These are phyloP conservation scores for Ypsolopha sequella DNA, from an alignment of 2,888 invertebrate genomes.

Conservation along the genomic window DNA sequence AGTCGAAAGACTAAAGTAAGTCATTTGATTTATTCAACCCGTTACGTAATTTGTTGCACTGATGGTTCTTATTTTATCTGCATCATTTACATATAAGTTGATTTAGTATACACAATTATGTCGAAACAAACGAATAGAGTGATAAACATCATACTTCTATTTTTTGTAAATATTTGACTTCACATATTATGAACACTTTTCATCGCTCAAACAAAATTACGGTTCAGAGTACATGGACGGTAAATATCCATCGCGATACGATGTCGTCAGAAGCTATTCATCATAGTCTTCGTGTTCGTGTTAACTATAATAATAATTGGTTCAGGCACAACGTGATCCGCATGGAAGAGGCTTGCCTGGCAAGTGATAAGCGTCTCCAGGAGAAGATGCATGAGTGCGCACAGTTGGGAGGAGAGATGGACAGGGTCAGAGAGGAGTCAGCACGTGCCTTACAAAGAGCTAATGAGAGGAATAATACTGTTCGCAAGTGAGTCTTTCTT, in stretches of 20 bases:
- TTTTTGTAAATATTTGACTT: too few relatives aligned
- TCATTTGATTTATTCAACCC: background rate
- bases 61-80: too few relatives aligned
- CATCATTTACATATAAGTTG: too few relatives aligned
- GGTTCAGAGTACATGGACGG: too few relatives aligned
- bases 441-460: slow-evolving; percentile 75
- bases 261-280: background rate
- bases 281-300: background rate
- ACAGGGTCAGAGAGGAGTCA: slow-evolving; percentile 76
- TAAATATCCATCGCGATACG: too few relatives aligned
- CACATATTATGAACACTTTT: too few relatives aligned
- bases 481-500: slow-evolving; percentile 56
- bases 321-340: slow-evolving; percentile 55
- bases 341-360: slow-evolving; percentile 70
- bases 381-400: slow-evolving; percentile 78
- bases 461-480: slow-evolving; percentile 75
- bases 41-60: too few relatives aligned
- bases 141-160: too few relatives aligned
- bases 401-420: slow-evolving; percentile 74
- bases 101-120: too few relatives aligned
- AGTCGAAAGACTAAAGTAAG: slow-evolving; percentile 53
- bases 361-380: slow-evolving; percentile 72
- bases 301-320: slow-evolving; percentile 1
- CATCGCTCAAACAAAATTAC: too few relatives aligned
- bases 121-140: too few relatives aligned